Conservation (phyloP, 1,140 invertebrate species). For the Ephestia elutella region DNA sequence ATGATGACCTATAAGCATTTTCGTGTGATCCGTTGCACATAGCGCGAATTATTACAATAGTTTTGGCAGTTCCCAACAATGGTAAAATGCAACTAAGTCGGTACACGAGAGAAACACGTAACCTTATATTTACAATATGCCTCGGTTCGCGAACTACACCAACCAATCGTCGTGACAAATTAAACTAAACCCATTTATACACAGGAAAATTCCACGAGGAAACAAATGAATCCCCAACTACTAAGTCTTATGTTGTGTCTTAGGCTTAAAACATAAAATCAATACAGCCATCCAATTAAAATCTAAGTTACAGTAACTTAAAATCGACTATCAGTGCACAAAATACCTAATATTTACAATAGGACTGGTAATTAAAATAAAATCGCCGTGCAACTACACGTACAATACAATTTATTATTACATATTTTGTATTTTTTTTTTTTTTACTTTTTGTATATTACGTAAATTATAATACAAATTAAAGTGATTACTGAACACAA, state of each 20-base stretch:
- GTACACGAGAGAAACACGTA: slow-evolving; percentile 51
- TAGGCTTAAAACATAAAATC: slow-evolving; percentile 41
- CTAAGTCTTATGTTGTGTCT: slow-evolving; percentile 49
- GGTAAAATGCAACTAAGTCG: slow-evolving; percentile 69
- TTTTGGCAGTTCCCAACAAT: slow-evolving; percentile 72
- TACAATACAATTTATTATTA: slow-evolving; percentile 35
- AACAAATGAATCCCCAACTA: slow-evolving; percentile 38
- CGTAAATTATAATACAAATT: slow-evolving; percentile 45
- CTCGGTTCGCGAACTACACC: slow-evolving; percentile 23
- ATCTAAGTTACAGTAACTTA: slow-evolving; percentile 56
- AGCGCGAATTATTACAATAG: slow-evolving; percentile 65
- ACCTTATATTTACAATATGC: slow-evolving; percentile 65
- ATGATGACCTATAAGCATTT: neutral
- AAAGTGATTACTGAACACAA: slow-evolving; percentile 50
- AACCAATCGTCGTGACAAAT: slow-evolving; percentile 34
- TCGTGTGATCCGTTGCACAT: slow-evolving; percentile 17
- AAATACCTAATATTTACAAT: slow-evolving; percentile 61
- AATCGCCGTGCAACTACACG: slow-evolving; percentile 36
- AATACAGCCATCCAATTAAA: slow-evolving; percentile 59
- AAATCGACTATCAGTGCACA: slow-evolving; percentile 63
- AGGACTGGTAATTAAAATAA: slow-evolving; percentile 45
- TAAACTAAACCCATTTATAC: slow-evolving; percentile 51
- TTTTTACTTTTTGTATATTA: slow-evolving; percentile 50
- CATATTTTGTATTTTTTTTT: slow-evolving; percentile 52
- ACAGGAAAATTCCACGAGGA: slow-evolving; percentile 35